Conservation (phyloP, 2,113 vertebrate species). For the Lamprotornis superbus region DNA sequence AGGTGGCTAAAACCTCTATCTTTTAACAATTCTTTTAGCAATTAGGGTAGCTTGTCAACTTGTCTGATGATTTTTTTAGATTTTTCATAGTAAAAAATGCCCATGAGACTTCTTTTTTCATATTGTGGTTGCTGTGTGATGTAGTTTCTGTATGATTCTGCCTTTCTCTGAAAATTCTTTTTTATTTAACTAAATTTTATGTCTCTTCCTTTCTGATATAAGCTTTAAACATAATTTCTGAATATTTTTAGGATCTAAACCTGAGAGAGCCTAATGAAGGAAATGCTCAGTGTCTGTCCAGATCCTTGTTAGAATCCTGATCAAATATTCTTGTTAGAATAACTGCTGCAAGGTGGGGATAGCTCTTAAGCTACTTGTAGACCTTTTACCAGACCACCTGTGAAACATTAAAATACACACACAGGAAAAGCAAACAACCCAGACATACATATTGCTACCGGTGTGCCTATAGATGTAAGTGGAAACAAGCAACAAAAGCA, state of each 20-base stretch:
- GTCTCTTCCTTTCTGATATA: not conserved
- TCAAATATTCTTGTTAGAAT: not conserved
- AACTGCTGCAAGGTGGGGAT: not conserved
- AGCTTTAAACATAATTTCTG: not conserved
- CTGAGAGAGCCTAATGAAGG: not conserved
- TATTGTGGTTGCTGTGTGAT: not conserved
- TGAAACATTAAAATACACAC: not conserved
- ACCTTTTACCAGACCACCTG: not conserved
- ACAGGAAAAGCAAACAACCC: fast-evolving
- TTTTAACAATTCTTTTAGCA: not conserved
- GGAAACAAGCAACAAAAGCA: not conserved
- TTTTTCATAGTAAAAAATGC: not conserved
- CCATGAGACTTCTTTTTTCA: not conserved
- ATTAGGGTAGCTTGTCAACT: not conserved
- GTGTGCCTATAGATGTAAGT: not conserved
- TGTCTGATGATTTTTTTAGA: not conserved
- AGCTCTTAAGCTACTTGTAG: not conserved
- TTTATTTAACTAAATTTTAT: not conserved
- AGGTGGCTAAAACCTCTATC: not conserved
- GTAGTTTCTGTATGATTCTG: not conserved
- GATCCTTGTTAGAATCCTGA: not conserved
- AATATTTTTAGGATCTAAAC: not conserved
- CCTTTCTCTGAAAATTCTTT: not conserved
- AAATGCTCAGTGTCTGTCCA: not conserved
- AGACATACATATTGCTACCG: not conserved